Base-by-base conservation (phyloP, 2,888 invertebrate genomes). In the Diarsia dahlii region DNA sequence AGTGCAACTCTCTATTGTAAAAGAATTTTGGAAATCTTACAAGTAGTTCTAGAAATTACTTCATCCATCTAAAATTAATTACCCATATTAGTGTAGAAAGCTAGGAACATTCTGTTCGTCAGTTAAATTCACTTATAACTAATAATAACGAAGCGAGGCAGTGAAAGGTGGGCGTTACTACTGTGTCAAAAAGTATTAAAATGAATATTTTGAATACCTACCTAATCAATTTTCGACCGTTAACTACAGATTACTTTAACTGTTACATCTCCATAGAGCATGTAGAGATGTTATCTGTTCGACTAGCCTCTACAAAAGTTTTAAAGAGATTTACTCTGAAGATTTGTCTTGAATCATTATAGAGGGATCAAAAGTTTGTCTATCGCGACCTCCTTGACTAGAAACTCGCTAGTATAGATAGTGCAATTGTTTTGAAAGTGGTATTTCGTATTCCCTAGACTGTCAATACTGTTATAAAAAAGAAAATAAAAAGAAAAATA, bases 81-180 rank as follows among this genome's bases (percentile, higher is more conserved):
- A 28, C 23, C 15, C 15, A 28, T 58, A 34, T 34, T 1, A 18
- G 34, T 60, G 18, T 34, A 18, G 58, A 62, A 77, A 76, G 52
- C 52, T 20, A 52, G 13, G 18, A 46, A 15, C 10, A 23, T 52
- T 39, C 5, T 3, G 5, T 56, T 56, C 6, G 6, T 39, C 9
- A 34, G 46, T 63, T 45, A 45, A 39, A 12, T 50, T 23, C 23
- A 12, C n/a, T 56, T 23, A 34, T 56, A 56, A 28, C n/a, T 68
- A 52, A 69, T 39, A 39, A 39, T 69, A 46, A 52, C 52, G 12
- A 46, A 20, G 12, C 50, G 69, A 69, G 45, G 15, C 50, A 64
- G 50, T 77, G 64, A 77, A 71, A 78, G 77, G 64, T 77, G 63
- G 78, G 71, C 78, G 71, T 64, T n/a, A 34, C 63, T 18, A 0